A percentile compares a stretch with the other conserved stretches of the same genome.
Conservation (phyloP, 92 coral and sea anemone genomes). For the Porites lobata region DNA sequence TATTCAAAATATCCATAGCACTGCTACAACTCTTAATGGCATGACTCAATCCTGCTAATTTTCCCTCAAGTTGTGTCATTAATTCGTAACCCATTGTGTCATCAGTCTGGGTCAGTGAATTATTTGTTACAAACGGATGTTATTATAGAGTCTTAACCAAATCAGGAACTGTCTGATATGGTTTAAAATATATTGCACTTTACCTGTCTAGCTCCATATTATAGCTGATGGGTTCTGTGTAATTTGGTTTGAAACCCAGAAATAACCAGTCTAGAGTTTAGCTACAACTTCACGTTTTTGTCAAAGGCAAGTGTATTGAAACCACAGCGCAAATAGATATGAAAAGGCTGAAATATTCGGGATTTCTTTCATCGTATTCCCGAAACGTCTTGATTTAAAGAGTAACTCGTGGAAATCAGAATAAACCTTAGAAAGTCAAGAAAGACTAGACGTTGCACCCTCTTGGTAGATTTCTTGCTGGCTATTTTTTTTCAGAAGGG, state of each 20-base stretch:
- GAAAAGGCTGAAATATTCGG: too few species aligned
- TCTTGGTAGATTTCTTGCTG: background rate
- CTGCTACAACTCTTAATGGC: slow-evolving; percentile 12
- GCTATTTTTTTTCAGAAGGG: background rate
- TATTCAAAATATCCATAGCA: too few species aligned
- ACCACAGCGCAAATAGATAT: too few species aligned
- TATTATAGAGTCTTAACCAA: background rate
- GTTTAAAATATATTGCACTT: background rate
- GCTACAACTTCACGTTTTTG: too few species aligned
- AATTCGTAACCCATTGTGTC: slow-evolving; percentile 9
- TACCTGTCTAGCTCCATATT: background rate
- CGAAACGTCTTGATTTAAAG: background rate
- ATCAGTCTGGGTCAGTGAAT: background rate
- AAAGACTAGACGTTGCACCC: background rate
- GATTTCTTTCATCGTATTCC: background rate
- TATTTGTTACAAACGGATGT: slow-evolving; percentile 5
- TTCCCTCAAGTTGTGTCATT: slow-evolving; percentile 4
- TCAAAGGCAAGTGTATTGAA: too few species aligned
- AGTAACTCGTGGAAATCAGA: background rate
- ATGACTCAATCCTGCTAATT: slow-evolving; percentile 20
- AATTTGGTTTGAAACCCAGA: too few species aligned
- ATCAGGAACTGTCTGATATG: background rate
- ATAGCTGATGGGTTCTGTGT: background rate
- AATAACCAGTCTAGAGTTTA: too few species aligned
- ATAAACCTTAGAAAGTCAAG: background rate